These are phyloP conservation scores for Mamestra brassicae DNA, from an alignment of 2,888 invertebrate genomes.

Conservation along the genomic window DNA sequence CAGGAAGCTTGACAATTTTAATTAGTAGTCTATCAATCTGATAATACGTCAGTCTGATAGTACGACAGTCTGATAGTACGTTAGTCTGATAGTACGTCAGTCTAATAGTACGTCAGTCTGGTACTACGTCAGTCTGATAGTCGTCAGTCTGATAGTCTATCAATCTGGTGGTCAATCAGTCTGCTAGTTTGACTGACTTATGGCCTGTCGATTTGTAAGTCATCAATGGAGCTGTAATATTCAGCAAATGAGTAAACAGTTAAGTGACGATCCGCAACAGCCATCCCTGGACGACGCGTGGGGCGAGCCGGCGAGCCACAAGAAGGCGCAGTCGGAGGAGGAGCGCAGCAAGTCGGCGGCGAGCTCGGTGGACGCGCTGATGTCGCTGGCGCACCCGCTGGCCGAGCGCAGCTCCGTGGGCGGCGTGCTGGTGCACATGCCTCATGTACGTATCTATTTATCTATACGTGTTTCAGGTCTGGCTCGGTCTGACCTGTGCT, in stretches of 20 bases:
- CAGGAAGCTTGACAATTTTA: not conserved
- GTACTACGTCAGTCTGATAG: too few species aligned
- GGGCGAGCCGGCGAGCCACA: conserved; percentile 86
- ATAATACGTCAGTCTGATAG: not conserved
- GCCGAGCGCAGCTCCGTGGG: conserved; percentile 92
- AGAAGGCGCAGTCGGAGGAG: conserved; percentile 93
- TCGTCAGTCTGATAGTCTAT: too few species aligned
- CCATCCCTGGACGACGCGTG: conserved; percentile 91
- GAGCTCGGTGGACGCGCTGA: conserved; percentile 75
- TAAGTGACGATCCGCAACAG: conserved; percentile 16
- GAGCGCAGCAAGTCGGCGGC: conserved; percentile 82
- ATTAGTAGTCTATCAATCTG: not conserved
- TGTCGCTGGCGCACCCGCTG: conserved; percentile 79
- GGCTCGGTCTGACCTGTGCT: conserved; percentile 10
- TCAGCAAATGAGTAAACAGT: too few species aligned
- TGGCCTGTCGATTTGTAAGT: too few species aligned
- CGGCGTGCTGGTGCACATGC: conserved; percentile 97
- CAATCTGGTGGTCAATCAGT: too few species aligned
- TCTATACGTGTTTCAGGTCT: not conserved
- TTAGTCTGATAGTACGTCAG: not conserved
- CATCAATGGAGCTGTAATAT: too few species aligned
- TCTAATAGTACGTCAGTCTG: not conserved
- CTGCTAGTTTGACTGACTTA: too few species aligned
- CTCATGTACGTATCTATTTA: conserved; percentile 93
- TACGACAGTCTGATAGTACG: not conserved